Evolutionary conservation across 64 coral and sea anemone species (phyloP), one percentile per base, ranked within the genome.

Genomic region (Hydrozoanthus tunicans): DNA sequence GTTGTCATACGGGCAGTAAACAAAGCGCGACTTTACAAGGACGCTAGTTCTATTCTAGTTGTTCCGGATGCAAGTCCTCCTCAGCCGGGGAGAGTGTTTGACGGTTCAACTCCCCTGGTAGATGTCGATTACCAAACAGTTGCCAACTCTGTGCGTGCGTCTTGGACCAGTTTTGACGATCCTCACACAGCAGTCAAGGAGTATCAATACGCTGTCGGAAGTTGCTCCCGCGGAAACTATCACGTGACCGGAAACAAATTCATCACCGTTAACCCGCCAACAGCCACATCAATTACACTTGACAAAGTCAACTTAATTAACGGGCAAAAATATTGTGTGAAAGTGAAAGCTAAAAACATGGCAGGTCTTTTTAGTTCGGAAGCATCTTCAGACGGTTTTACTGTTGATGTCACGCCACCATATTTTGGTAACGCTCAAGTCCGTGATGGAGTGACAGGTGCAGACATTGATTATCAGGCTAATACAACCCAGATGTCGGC

Each of bases 151-250:
- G 83, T 96, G 14, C 61, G 77, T 54, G 89, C 92, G 2, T 76
- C 92, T 3, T 96, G 95, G 95, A 77, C 89, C 15, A 66, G 51
- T 3, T 96, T 93, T 23, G 26, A 79, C 12, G 95, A 93, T 13
- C 89, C 75, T 26, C 61, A 96, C n/a, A 91, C 94, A 23, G 73
- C 59, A 10, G 27, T 96, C 24, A 93, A 84, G 66, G 88, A 93
- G n/a, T 96, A 96, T 60, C 89, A 91, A 59, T 96, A 76, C 54
- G 95, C 95, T 14, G 83, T 96, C 26, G 95, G 95, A n/a, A 93
- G 92, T n/a, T 96, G 94, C 53, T 27, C 64, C 4, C 1, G 51
- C 14, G 94, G 94, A 15, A 96, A 96, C 59, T 96, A 96, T n/a
- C 94, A 96, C 77, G 15, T 96, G 23, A 96, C 94, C 25, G 63